Evolutionary conservation across 2,797 vertebrate species (phyloP), one percentile per base, ranked within the genome.

Genomic region (Fringilla coelebs): DNA sequence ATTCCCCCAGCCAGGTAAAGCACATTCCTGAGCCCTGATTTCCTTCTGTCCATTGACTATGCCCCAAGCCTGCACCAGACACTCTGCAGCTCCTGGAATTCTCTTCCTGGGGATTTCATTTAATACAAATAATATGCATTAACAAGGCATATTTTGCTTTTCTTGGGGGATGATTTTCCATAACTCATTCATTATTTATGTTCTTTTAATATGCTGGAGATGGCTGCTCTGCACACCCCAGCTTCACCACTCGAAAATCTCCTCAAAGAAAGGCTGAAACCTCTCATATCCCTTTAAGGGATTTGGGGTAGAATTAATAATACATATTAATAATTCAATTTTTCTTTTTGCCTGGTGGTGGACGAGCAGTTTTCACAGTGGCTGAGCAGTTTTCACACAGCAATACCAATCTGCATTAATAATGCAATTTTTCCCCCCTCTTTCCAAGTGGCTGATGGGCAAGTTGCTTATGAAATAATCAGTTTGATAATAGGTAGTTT

Each of bases 301-400:
- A 57, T 95, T 95, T 90, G 55, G 51, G 66, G 36, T 62, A 92
- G 81, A 96, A 96, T 92, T 96, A 93, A 97, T 96, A 96, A 92
- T 83, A 29, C 9, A 31, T 54, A 91, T 91, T 95, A 96, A 96
- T 95, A 96, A 96, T 96, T 96, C 76, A 96, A 10, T 41, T 89
- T 94, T 91, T 57, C 66, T 70, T 77, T 91, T 80, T 91, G 85
- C 48, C 67, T 91, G 75, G 26, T 94, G 88, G 92, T 96, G 81
- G 70, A 71, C 58, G 60, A 95, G 63, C 38, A 76, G 60, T 95
- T 95, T 95, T 91, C 74, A 88, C 94, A 92, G 94, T 86, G 87
- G 48, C 87, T 76, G 91, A 95, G 36, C 52, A 77, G 62, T 94
- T 94, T 95, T 85, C 61, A 85, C 62, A 57, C 91, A 87, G 15